Evolutionary conservation across 2,888 invertebrate species (phyloP), one percentile per base, ranked within the genome.

Genomic region (Seira ritae): DNA sequence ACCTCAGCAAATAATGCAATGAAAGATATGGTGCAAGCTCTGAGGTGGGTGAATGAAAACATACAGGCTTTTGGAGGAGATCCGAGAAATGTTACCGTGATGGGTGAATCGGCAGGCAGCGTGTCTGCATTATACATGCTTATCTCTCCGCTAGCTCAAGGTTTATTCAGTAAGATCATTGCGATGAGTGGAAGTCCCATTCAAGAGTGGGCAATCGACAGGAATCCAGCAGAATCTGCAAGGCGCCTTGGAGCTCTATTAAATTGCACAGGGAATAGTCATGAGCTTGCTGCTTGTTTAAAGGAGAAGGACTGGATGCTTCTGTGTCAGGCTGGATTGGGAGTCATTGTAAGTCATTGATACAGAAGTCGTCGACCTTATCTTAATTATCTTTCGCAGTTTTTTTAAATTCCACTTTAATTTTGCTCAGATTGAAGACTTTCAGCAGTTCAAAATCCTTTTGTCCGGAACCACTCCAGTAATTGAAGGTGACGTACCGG

Each of bases 131-230:
- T 22, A 1, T 84, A 80, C 72, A 74, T 81, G 67, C 77, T 84
- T 8, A 65, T 84, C 6, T 86, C 86, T 12, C 86, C 86, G 8
- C n/a, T 86, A 10, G 76, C 86, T 8, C 77, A 78, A 66, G 86
- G 86, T 19, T 71, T 86, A 0, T 86, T 69, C 72, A 31, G 74
- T 37, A 68, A 60, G 23, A 83, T 86, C 12, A 70, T 83, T 8
- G 80, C 83, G 3, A 80, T 86, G 82, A 80, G 80, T 24, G 86
- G 86, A 0, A 77, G 55, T 42, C 77, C 86, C 3, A 67, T 84
- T 42, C 80, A 84, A n/a, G 86, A 86, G 42, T 86, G 86, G 86
- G 82, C 83, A 0, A 84, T 86, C 55, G 86, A 86, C 55, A 42
- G 82, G n/a, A 72, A 69, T 24, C 85, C 85, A 12, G 1, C 4